These are phyloP conservation scores for Anoplopoma fimbria DNA, from an alignment of 2,113 vertebrate species.

Conservation along the genomic window DNA sequence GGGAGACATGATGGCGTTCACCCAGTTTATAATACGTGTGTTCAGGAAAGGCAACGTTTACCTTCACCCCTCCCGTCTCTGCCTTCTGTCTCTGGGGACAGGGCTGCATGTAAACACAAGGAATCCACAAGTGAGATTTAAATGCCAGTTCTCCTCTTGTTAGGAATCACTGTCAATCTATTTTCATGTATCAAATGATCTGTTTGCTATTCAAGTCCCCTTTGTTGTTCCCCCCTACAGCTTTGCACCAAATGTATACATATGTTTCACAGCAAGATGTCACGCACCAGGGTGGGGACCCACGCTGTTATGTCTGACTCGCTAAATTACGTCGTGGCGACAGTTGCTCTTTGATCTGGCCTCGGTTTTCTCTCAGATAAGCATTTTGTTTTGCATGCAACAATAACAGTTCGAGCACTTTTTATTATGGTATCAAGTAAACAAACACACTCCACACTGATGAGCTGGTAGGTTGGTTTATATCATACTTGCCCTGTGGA, in stretches of 20 bases:
- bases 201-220: slow-evolving; percentile 15
- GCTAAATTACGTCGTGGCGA: slow-evolving; percentile 51
- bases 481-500: background rate
- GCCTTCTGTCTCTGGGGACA: slow-evolving; percentile 50
- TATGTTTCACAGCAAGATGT: slow-evolving; percentile 3
- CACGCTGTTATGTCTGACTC: slow-evolving; percentile 70
- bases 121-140: slow-evolving; percentile 33
- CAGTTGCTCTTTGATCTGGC: slow-evolving; percentile 69
- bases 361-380: slow-evolving; percentile 67
- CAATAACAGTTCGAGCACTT: slow-evolving; percentile 44
- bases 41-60: slow-evolving; percentile 63
- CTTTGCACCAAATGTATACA: slow-evolving; percentile 28
- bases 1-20: slow-evolving; percentile 8
- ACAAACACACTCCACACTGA: slow-evolving; percentile 34
- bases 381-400: slow-evolving; percentile 69
- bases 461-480: slow-evolving; percentile 17
- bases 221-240: slow-evolving; percentile 9
- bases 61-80: slow-evolving; percentile 40
- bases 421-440: slow-evolving; percentile 35
- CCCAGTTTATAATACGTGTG: slow-evolving; percentile 34
- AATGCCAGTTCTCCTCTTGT: slow-evolving; percentile 10
- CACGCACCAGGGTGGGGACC: slow-evolving; percentile 65
- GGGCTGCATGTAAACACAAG: slow-evolving; percentile 47
- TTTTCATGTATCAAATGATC: slow-evolving; percentile 40
- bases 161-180: background rate